Conservation (phyloP, 1,140 invertebrate genomes). For the Teleogryllus occipitalis region DNA sequence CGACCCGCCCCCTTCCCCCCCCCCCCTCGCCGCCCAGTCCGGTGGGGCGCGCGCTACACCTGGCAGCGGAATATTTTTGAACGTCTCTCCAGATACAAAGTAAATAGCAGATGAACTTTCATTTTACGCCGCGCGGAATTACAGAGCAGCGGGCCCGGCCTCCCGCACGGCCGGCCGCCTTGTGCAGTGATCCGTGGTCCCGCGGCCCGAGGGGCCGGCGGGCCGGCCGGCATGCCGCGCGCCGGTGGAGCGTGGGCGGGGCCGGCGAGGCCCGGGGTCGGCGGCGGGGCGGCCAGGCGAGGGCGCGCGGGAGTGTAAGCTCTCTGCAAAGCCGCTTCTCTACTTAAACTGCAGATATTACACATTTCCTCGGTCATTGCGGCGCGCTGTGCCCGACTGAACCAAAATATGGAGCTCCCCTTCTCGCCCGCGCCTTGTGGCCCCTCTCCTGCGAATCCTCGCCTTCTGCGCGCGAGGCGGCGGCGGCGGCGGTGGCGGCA, state of each 20-base stretch:
- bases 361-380: background rate
- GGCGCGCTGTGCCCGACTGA: background rate
- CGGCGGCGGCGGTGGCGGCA: too few species aligned
- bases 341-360: slow-evolving; percentile 1
- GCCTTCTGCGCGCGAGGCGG: background rate
- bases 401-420: background rate
- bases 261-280: too few species aligned
- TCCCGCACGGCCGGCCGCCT: background rate
- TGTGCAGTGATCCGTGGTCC: background rate
- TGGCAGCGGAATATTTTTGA: background rate
- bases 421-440: too few species aligned
- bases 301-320: too few species aligned
- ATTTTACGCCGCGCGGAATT: background rate
- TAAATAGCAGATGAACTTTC: background rate
- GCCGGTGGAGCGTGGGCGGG: too few species aligned
- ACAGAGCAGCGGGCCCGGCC: background rate
- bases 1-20: too few species aligned
- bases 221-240: too few species aligned
- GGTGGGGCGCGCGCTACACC: background rate
- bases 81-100: background rate
- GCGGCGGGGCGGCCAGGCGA: too few species aligned
- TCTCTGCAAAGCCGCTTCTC: background rate
- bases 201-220: too few species aligned
- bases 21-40: too few species aligned
- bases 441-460: background rate